phyloP scores from a whole-genome alignment of 2,113 vertebrate genomes.

The Pandion haliaetus region DNA sequence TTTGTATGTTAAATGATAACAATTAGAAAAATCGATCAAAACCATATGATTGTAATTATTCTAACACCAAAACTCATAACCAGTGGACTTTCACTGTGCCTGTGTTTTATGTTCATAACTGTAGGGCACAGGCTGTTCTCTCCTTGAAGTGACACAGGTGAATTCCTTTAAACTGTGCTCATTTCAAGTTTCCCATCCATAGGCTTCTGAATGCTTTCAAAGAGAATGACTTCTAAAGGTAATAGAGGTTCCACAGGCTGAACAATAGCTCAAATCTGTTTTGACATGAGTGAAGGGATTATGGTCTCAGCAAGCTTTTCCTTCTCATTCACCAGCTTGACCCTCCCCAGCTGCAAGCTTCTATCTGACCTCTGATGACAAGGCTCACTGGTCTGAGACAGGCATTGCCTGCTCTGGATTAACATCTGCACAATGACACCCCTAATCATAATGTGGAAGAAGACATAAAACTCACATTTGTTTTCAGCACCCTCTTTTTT shows the following conservation, averaged over 20 bases:
- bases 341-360: background rate
- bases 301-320: conserved; percentile 32
- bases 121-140: conserved; percentile 12
- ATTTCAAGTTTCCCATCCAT: conserved; percentile 29
- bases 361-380: background rate
- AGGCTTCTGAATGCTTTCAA: conserved; percentile 11
- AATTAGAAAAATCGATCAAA: background rate
- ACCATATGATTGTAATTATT: background rate
- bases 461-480: background rate
- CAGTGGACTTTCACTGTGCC: background rate
- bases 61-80: background rate
- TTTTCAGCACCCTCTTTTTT: background rate
- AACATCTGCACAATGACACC: background rate
- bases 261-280: conserved; percentile 58
- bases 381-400: background rate
- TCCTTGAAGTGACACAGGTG: conserved; percentile 51
- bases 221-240: conserved; percentile 42
- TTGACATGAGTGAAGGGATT: conserved; percentile 52
- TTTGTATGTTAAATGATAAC: background rate
- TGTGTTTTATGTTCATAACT: background rate
- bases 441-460: background rate
- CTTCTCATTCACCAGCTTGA: conserved; percentile 21
- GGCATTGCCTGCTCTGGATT: background rate
- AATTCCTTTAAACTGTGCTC: conserved; percentile 37
- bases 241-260: conserved; percentile 50